Evolutionary conservation across 2,113 vertebrate species (phyloP).

Genomic region (Thomomys bottae): DNA sequence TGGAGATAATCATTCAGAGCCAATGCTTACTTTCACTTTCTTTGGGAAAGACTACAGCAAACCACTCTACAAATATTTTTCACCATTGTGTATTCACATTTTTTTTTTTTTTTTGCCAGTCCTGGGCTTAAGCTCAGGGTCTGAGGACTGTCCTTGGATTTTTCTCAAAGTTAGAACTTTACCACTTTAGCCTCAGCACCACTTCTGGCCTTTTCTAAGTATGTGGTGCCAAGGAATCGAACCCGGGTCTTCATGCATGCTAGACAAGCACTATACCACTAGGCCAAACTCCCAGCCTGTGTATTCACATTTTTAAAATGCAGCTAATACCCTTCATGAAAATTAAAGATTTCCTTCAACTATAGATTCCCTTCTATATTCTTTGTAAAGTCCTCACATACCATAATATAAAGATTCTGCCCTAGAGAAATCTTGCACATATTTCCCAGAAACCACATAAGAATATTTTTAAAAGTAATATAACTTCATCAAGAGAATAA

Average conservation of each 20-base stretch:
- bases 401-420: neutral
- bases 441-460: conserved; percentile 14
- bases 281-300: too few species aligned
- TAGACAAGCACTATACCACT: too few species aligned
- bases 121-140: too few species aligned
- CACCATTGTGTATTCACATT: too few species aligned
- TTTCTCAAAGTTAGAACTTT: too few species aligned
- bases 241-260: too few species aligned
- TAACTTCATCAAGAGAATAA: conserved; percentile 19
- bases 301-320: neutral
- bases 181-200: too few species aligned
- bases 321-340: neutral
- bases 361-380: neutral
- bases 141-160: too few species aligned
- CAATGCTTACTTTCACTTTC: conserved; percentile 61
- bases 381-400: conserved; percentile 8
- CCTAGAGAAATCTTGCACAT: neutral
- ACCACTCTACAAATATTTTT: neutral
- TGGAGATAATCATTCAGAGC: neutral
- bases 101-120: neutral
- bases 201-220: too few species aligned
- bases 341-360: conserved; percentile 4
- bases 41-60: neutral
- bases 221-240: too few species aligned
- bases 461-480: conserved; percentile 39